Evolutionary conservation across 2,113 vertebrate species (phyloP).

Genomic region (Casuarius casuarius): DNA sequence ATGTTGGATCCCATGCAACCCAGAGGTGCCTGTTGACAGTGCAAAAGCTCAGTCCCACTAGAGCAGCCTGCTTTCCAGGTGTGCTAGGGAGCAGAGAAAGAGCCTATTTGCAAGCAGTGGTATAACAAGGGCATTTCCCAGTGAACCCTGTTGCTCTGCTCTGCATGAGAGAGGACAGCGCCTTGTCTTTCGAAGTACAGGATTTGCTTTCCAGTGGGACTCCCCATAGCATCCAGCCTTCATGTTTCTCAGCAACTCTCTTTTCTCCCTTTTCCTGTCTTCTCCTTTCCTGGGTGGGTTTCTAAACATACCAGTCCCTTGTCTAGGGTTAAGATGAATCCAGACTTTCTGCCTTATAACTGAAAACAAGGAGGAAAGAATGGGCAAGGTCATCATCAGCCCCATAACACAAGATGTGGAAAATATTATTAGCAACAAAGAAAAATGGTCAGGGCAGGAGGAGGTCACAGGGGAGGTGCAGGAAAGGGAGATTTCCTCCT

Average conservation of each 20-base stretch:
- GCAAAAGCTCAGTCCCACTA: background rate
- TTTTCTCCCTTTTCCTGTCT: conserved; percentile 15
- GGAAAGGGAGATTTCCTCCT: background rate
- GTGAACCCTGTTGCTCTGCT: background rate
- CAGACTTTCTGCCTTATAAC: conserved; percentile 27
- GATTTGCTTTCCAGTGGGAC: background rate
- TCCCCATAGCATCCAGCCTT: background rate
- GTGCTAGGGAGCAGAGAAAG: background rate
- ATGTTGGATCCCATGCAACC: accelerated
- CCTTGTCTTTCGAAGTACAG: background rate
- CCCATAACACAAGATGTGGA: conserved; percentile 55
- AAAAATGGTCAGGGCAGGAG: conserved; percentile 35
- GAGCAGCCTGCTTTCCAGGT: background rate
- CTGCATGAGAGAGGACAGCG: background rate
- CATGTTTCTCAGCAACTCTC: conserved; percentile 8
- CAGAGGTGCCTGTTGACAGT: background rate
- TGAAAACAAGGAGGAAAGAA: conserved; percentile 41
- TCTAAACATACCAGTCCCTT: conserved; percentile 52
- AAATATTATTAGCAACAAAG: conserved; percentile 62
- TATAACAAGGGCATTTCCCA: background rate
- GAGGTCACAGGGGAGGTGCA: conserved; percentile 1
- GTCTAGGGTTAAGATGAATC: conserved; percentile 53
- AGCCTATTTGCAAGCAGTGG: background rate
- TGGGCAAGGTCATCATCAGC: conserved; percentile 37
- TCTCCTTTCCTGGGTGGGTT: conserved; percentile 22